These are phyloP conservation scores for Sebastolobus altivelis DNA, from an alignment of 2,797 vertebrate species.

Conservation along the genomic window DNA sequence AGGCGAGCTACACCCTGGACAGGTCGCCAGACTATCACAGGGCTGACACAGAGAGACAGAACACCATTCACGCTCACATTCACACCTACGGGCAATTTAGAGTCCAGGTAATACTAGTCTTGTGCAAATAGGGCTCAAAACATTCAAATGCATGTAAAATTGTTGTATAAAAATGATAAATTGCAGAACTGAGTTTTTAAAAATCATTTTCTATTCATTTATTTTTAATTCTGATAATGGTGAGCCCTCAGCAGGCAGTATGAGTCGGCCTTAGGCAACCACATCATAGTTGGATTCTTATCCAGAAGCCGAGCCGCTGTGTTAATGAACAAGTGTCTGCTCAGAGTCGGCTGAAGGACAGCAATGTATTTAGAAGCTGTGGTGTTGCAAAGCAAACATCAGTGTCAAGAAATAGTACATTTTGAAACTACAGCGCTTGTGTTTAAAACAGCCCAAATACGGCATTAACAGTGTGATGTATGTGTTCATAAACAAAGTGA, in stretches of 20 bases:
- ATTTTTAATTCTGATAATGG: conserved; percentile 34
- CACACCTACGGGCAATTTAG: no score
- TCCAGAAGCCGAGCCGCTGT: conserved; percentile 12
- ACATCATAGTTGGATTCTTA: conserved; percentile 22
- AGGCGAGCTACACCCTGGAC: no score
- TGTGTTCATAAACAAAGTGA: conserved; percentile 9
- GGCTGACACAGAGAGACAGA: no score
- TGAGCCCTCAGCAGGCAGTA: conserved; percentile 19
- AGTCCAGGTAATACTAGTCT: no score
- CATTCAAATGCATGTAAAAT: neutral
- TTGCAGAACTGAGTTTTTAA: neutral
- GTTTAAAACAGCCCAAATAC: neutral
- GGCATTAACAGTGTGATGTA: neutral
- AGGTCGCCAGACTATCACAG: no score
- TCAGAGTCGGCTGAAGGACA: conserved; percentile 34
- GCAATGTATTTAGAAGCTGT: conserved; percentile 10
- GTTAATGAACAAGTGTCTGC: conserved; percentile 33
- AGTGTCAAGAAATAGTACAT: neutral
- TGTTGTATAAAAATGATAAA: neutral
- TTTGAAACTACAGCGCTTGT: conserved; percentile 8
- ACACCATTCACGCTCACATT: no score
- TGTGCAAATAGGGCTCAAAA: neutral
- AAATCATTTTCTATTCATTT: neutral
- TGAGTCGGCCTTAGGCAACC: conserved; percentile 11
- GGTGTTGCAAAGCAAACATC: conserved; percentile 12